Evolutionary conservation across 2,113 vertebrate genomes (phyloP), one percentile per base, ranked within the genome.

Genomic region (Cyanistes caeruleus): DNA sequence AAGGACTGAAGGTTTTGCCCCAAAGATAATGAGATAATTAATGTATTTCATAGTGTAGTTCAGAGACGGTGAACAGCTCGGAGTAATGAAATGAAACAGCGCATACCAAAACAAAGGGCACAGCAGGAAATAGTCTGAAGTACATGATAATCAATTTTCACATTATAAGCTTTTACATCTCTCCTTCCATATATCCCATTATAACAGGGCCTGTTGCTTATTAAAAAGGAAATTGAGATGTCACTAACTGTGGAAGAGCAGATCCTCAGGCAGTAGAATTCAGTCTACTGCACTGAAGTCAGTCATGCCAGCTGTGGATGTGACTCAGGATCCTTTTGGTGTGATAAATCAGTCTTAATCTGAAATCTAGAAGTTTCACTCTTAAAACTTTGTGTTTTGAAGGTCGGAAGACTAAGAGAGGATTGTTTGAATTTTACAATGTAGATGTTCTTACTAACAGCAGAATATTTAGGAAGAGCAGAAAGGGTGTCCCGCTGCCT

Each of bases 151-250:
- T 95, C 94, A 96, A 72, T 96, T 96, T 97, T 96, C 95, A 89
- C 94, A 92, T 96, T 90, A 92, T 90, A 87, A 79, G 88, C 69
- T 96, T 96, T 89, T 94, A 90, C 76, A 82, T 92, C 77, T 90
- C 68, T 93, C 86, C 58, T 96, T 96, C 93, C 48, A 76, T 87
- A 95, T 75, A 90, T 91, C 65, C 90, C 64, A 80, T 94, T 96
- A 75, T 85, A 94, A 37, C 10, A 63, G 52, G 62, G 62, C 69
- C 80, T 93, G 74, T 95, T 92, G 86, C 77, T 94, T 89, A 89
- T 96, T 95, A 89, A 88, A 95, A 96, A 93, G 68, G 72, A 96
- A 96, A 94, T 93, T 95, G 95, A 96, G 96, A 94, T 91, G 88
- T 94, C 88, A 81, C 79, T 85, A 60, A 49, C 59, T 87, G 82